Conservation (phyloP, 2,113 vertebrate species). For the Uropsilus gracilis region DNA sequence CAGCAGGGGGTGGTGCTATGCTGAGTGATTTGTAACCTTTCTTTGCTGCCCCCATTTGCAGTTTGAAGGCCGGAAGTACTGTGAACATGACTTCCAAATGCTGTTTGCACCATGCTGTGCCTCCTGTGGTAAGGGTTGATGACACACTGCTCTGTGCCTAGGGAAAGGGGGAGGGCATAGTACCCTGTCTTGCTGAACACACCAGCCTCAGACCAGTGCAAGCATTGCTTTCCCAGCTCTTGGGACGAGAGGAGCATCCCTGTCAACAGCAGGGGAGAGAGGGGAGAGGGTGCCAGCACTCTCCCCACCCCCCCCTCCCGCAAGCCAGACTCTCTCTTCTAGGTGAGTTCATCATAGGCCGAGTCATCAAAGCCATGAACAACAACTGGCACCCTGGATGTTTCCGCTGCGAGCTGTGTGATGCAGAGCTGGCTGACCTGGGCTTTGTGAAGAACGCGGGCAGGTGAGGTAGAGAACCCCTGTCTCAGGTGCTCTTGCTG, state of each 20-base stretch:
- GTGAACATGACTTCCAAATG: conserved; percentile 90
- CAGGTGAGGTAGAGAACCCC: conserved; percentile 78
- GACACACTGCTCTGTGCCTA: rapidly evolving
- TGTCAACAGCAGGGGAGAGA: too few relatives aligned
- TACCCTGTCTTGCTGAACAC: background rate
- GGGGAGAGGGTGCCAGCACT: background rate
- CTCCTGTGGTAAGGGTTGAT: conserved; percentile 84
- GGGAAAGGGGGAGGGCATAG: background rate
- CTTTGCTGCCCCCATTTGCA: conserved; percentile 69
- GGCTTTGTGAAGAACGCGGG: conserved; percentile 89
- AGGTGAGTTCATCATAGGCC: conserved; percentile 89
- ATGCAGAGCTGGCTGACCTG: conserved; percentile 85
- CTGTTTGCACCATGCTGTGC: conserved; percentile 89
- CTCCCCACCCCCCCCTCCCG: too few relatives aligned
- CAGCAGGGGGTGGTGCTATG: background rate
- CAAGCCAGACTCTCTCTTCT: conserved; percentile 47
- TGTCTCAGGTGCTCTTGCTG: rapidly evolving
- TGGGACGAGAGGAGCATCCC: background rate
- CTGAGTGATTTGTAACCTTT: background rate
- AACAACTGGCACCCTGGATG: conserved; percentile 89
- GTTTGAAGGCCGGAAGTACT: conserved; percentile 90
- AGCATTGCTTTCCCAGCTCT: background rate
- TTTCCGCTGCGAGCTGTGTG: conserved; percentile 88
- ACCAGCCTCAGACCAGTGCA: background rate
- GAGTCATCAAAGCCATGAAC: conserved; percentile 91